A percentile compares a stretch with the other conserved stretches of the same genome.
phyloP scores from a whole-genome alignment of 2,797 vertebrate genomes.

The Acanthurus lineatus region DNA sequence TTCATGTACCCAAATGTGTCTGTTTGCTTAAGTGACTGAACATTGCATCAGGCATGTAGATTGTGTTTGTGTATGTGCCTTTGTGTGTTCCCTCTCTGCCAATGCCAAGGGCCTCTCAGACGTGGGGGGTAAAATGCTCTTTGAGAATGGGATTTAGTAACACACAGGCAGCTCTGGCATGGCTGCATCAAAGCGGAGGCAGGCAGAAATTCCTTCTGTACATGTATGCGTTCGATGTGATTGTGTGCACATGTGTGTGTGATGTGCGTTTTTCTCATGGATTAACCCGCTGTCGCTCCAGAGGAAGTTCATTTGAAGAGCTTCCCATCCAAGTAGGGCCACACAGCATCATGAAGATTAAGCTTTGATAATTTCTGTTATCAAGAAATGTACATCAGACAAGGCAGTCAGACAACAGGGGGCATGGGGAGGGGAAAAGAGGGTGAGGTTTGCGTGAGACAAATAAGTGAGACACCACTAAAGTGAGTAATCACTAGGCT shows the following conservation, averaged over 20 bases:
- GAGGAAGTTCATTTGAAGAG: slow-evolving; percentile 55
- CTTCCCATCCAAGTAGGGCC: slow-evolving; percentile 32
- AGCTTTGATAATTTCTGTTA: slow-evolving; percentile 50
- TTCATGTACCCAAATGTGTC: slow-evolving; percentile 71
- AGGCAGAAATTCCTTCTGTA: slow-evolving; percentile 58
- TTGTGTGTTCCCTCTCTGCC: slow-evolving; percentile 63
- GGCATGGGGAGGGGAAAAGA: neutral
- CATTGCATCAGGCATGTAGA: slow-evolving; percentile 83
- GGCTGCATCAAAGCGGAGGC: slow-evolving; percentile 76
- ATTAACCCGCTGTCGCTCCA: slow-evolving; percentile 53
- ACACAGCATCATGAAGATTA: slow-evolving; percentile 14
- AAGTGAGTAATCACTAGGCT: slow-evolving; percentile 8
- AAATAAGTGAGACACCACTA: slow-evolving; percentile 17
- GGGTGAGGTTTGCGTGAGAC: neutral
- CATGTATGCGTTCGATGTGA: slow-evolving; percentile 47
- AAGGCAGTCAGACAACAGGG: slow-evolving; percentile 17
- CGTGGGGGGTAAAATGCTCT: slow-evolving; percentile 78
- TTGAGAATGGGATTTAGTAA: slow-evolving; percentile 84
- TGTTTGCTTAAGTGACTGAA: slow-evolving; percentile 77
- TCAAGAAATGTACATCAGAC: slow-evolving; percentile 46
- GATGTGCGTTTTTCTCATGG: slow-evolving; percentile 53
- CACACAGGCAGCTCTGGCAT: slow-evolving; percentile 72
- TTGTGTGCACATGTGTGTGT: slow-evolving; percentile 53
- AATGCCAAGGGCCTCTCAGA: slow-evolving; percentile 76
- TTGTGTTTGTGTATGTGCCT: slow-evolving; percentile 72